Base-by-base conservation (phyloP, 2,113 vertebrate species). In the Natator depressus region DNA sequence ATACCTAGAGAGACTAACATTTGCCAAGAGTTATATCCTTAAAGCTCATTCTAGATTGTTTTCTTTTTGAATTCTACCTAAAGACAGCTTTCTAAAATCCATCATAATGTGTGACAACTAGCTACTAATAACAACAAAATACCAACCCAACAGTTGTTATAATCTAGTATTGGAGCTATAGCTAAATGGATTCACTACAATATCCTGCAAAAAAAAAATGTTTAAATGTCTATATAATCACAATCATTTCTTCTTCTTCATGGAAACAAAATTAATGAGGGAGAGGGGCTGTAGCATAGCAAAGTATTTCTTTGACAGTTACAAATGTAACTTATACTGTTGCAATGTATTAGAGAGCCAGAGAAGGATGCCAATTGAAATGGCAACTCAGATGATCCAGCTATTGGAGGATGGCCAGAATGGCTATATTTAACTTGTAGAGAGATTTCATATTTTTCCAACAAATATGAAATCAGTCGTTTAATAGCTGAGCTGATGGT, bases 1-100 rank as follows among this genome's bases (percentile, higher is more conserved):
- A 92, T 89, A 92, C 90, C 20, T 24, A 84, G 65, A 76, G 82
- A 84, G 10, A 55, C 16, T 69, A 87, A 88, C 11, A 80, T 86
- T 89, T 94, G 46, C 79, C 62, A 86, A 24, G 57, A 82, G 76
- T 10, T 80, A 82, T 82, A 91, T 31, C 87, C 35, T 5, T 57
- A 89, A 82, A 8, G 53, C 76, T 92, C 8, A 75, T 83, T 85
- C 93, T 78, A 83, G 46, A 84, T 75, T 92, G 35, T 83, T 80
- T 86, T 88, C 80, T 93, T 29, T 69, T 92, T 89, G 19, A 55
- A 3, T 89, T 31, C 84, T 96, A 94, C 88, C 81, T 94, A 65
- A 95, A 92, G 53, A 62, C 38, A 72, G 72, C 25, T 88, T 93
- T 92, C 16, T 91, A 83, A 84, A 93, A 88, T 84, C 54, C 78